phyloP scores from a whole-genome alignment of 2,888 invertebrate genomes.

The Epsilonema sp. region DNA sequence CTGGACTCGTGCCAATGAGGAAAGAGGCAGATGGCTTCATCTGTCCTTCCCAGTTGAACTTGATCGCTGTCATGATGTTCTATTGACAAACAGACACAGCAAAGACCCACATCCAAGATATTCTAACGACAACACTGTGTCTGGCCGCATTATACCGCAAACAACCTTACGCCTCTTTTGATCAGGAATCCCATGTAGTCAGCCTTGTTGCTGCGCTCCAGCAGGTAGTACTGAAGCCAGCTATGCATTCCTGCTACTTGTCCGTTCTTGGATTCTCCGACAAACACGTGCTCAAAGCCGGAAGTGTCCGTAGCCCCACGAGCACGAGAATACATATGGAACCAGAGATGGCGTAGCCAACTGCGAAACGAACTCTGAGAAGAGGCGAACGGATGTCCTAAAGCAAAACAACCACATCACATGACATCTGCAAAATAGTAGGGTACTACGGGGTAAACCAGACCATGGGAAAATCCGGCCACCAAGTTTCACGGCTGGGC shows the following conservation, averaged over 20 bases:
- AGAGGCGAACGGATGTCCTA: slow-evolving; percentile 5
- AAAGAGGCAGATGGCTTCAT: slow-evolving; percentile 16
- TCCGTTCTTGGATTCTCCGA: slow-evolving; percentile 58
- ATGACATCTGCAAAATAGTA: no score
- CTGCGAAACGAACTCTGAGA: slow-evolving; percentile 20
- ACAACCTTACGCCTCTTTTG: slow-evolving; percentile 9
- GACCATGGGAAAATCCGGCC: no score
- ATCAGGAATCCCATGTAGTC: slow-evolving; percentile 12
- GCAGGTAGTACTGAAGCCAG: slow-evolving; percentile 76
- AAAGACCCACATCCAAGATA: no score
- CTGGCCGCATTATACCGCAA: not conserved
- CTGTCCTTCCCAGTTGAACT: slow-evolving; percentile 16
- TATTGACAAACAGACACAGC: not conserved
- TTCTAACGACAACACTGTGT: no score
- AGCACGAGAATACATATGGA: slow-evolving; percentile 55
- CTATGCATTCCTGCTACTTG: slow-evolving; percentile 64
- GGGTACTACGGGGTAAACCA: no score
- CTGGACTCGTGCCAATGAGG: slow-evolving; percentile 43
- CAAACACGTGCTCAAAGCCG: slow-evolving; percentile 77
- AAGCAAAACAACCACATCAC: not conserved
- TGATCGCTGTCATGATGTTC: slow-evolving; percentile 11
- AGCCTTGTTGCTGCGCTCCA: no score
- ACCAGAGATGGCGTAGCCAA: slow-evolving; percentile 34
- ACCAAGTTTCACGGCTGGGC: no score
- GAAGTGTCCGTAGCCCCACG: slow-evolving; percentile 52